These are phyloP conservation scores for Galemys pyrenaicus DNA, from an alignment of 2,113 vertebrate genomes.

Conservation along the genomic window DNA sequence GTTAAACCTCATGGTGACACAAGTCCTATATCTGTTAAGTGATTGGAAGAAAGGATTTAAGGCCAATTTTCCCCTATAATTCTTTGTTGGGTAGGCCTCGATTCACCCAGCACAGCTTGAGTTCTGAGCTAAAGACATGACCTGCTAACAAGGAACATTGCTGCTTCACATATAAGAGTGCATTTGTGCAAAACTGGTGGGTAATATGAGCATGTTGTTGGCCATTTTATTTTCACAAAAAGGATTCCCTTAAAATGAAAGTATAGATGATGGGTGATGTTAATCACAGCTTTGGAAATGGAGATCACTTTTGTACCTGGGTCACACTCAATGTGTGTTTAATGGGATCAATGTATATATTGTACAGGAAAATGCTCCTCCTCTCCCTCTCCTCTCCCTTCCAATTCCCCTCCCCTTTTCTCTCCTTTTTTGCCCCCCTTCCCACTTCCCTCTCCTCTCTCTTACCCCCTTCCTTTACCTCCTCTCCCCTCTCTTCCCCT, in stretches of 20 bases:
- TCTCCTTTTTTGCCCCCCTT: too few relatives aligned
- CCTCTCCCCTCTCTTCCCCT: neutral
- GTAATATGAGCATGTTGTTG: neutral
- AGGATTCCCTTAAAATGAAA: neutral
- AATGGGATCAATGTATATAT: too few relatives aligned
- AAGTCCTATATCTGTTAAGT: neutral
- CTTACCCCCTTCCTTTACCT: neutral
- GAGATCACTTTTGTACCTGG: neutral
- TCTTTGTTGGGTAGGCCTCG: too few relatives aligned
- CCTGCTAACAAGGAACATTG: accelerated
- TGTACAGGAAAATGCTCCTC: neutral
- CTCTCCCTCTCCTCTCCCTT: neutral
- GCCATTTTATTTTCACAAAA: neutral
- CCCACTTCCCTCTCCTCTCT: too few relatives aligned
- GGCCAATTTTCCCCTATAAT: neutral
- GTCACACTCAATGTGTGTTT: neutral
- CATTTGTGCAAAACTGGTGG: neutral
- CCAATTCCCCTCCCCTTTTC: neutral
- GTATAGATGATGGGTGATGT: neutral
- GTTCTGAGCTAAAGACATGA: neutral
- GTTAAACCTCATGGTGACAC: neutral
- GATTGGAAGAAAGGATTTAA: neutral
- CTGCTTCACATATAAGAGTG: neutral
- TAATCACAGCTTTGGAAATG: neutral
- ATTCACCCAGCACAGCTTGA: accelerated